Percentiles rank a stretch among this genome's conserved stretches.
Evolutionary conservation across 2,888 invertebrate genomes (phyloP).

Genomic region (Chelonus formosanus): DNA sequence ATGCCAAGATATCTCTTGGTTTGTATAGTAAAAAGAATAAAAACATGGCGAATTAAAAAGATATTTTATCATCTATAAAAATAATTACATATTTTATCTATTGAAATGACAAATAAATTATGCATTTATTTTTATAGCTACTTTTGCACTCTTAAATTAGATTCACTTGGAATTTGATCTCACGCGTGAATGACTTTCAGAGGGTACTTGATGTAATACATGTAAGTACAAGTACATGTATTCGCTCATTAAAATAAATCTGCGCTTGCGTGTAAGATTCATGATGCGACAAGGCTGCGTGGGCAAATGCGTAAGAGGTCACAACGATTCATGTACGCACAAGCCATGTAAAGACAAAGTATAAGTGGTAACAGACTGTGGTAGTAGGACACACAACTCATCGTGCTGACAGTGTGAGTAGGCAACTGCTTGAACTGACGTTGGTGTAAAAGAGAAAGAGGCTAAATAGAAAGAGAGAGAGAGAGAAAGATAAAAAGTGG

Average conservation of each 20-base stretch:
- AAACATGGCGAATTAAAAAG: no score
- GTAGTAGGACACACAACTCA: slow-evolving; percentile 45
- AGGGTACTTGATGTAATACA: slow-evolving; percentile 8
- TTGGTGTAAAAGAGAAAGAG: slow-evolving; percentile 23
- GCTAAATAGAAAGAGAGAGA: slow-evolving; percentile 24
- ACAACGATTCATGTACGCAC: neutral
- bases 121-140: no score
- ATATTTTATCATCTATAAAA: no score
- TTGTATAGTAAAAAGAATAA: no score
- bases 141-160: no score
- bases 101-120: no score
- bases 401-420: slow-evolving; percentile 15
- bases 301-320: slow-evolving; percentile 2
- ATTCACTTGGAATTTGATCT: slow-evolving; percentile 1
- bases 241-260: neutral
- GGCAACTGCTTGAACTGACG: slow-evolving; percentile 21
- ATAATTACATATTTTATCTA: no score
- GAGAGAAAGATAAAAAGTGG: slow-evolving; percentile 42
- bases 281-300: neutral
- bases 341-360: slow-evolving; percentile 6
- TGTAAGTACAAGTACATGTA: neutral
- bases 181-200: slow-evolving; percentile 19
- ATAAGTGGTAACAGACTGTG: slow-evolving; percentile 23
- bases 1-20: no score
- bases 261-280: slow-evolving; percentile 8